These are phyloP conservation scores for Apoderus coryli DNA, from an alignment of 2,888 invertebrate species.

Conservation along the genomic window DNA sequence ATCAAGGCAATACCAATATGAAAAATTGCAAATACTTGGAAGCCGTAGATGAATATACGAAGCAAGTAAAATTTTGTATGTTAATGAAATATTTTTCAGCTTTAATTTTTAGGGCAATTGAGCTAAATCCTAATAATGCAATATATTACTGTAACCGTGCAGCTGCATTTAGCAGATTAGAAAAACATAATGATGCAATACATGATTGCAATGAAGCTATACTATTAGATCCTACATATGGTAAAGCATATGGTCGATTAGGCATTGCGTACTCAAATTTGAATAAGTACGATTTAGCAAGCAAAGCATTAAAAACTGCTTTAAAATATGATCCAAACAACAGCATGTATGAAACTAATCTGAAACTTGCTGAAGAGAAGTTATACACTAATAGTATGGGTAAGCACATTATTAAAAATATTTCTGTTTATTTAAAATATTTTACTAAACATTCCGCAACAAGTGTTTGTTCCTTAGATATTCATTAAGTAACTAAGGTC, in stretches of 20 bases:
- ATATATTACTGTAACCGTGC: conserved; percentile 97
- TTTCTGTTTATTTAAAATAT: conserved; percentile 6
- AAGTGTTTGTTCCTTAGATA: too few relatives aligned
- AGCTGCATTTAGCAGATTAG: conserved; percentile 84
- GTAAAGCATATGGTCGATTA: conserved; percentile 88
- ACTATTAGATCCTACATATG: conserved; percentile 76
- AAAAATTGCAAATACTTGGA: conserved; percentile 65
- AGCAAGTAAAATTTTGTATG: conserved; percentile 27
- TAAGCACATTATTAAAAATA: not conserved
- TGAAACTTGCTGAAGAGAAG: conserved; percentile 65
- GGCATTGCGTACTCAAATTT: conserved; percentile 78
- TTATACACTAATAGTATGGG: conserved; percentile 4
- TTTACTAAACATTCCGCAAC: conserved; percentile 1
- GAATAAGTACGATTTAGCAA: conserved; percentile 70
- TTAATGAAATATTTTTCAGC: not conserved
- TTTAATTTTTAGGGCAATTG: conserved; percentile 57
- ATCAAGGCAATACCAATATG: conserved; percentile 81
- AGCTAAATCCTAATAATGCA: conserved; percentile 74
- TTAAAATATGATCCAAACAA: conserved; percentile 84
- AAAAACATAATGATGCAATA: conserved; percentile 70
- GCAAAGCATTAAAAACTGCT: conserved; percentile 75
- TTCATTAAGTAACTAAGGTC: too few relatives aligned
- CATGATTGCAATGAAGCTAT: conserved; percentile 85
- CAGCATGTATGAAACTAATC: conserved; percentile 75
- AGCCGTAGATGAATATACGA: conserved; percentile 70